Conservation (phyloP, 2,888 invertebrate species). For the Spicauda simplicius region DNA sequence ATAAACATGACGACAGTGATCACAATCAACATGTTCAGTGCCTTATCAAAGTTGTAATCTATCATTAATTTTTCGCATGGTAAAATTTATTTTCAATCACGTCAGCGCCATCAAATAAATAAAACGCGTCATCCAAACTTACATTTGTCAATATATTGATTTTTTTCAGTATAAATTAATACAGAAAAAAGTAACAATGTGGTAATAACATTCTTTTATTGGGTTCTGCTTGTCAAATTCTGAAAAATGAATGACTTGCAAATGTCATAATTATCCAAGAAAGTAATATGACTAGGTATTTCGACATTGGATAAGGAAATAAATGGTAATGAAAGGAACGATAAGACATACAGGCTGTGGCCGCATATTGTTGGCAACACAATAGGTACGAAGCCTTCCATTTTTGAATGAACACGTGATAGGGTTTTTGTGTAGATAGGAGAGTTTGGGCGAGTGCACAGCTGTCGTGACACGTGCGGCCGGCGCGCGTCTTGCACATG, state of each 20-base stretch:
- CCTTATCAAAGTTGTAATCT: no score
- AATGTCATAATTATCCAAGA: background rate
- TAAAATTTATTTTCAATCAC: no score
- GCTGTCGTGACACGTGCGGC: conserved; percentile 56
- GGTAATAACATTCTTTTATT: no score
- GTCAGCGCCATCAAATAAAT: no score
- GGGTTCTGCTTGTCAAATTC: background rate
- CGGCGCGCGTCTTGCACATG: conserved; percentile 27
- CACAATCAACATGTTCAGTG: no score
- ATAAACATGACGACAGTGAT: no score
- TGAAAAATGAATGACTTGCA: background rate
- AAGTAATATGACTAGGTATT: background rate
- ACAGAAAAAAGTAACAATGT: no score
- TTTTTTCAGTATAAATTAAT: no score
- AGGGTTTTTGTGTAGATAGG: conserved; percentile 24
- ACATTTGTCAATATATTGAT: no score
- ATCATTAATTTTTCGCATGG: no score
- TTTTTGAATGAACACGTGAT: conserved; percentile 28
- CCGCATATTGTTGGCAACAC: conserved; percentile 14
- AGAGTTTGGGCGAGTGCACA: conserved; percentile 42
- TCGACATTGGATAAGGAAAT: background rate
- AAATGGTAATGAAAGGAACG: background rate
- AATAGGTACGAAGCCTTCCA: conserved; percentile 23
- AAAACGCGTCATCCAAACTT: no score
- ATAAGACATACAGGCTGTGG: background rate